phyloP scores from a whole-genome alignment of 1,140 invertebrate species.

The Drosophila pallidifrons region DNA sequence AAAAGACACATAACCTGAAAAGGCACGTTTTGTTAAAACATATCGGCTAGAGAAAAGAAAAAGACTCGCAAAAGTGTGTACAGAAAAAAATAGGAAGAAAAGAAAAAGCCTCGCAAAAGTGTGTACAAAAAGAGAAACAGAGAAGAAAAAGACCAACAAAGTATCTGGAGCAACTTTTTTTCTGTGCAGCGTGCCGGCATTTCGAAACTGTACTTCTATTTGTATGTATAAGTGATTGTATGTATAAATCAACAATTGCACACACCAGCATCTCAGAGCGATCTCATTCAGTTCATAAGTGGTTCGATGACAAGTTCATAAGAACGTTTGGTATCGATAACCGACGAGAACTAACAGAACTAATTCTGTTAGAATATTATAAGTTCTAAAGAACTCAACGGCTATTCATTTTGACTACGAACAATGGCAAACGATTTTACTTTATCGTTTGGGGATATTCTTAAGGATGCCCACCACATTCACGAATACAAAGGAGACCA shows the following conservation, averaged over 20 bases:
- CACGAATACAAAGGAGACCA: slow-evolving; percentile 40
- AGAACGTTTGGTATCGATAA: neutral
- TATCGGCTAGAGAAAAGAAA: slow-evolving; percentile 7
- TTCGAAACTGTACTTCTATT: neutral
- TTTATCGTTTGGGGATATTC: slow-evolving; percentile 14
- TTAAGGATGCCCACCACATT: slow-evolving; percentile 42
- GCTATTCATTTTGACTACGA: slow-evolving; percentile 8
- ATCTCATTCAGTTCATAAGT: slow-evolving; percentile 14
- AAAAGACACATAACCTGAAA: slow-evolving; percentile 19
- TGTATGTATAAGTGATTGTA: slow-evolving; percentile 1
- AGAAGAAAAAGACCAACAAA: slow-evolving; percentile 6
- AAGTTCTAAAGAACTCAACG: slow-evolving; percentile 27
- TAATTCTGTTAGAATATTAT: slow-evolving; percentile 21
- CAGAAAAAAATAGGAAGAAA: neutral
- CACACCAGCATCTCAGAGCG: neutral
- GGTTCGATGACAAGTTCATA: slow-evolving; percentile 4
- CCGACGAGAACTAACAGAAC: no score
- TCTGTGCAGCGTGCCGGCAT: slow-evolving; percentile 7
- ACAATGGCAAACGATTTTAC: slow-evolving; percentile 13
- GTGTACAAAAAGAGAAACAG: no score
- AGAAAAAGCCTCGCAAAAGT: no score
- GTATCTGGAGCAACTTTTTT: slow-evolving; percentile 10
- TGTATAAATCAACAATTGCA: slow-evolving; percentile 1
- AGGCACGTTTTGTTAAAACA: slow-evolving; percentile 14
- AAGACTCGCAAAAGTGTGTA: slow-evolving; percentile 16